phyloP scores from a whole-genome alignment of 2,888 invertebrate genomes.

The Dysmachus trigonus region DNA sequence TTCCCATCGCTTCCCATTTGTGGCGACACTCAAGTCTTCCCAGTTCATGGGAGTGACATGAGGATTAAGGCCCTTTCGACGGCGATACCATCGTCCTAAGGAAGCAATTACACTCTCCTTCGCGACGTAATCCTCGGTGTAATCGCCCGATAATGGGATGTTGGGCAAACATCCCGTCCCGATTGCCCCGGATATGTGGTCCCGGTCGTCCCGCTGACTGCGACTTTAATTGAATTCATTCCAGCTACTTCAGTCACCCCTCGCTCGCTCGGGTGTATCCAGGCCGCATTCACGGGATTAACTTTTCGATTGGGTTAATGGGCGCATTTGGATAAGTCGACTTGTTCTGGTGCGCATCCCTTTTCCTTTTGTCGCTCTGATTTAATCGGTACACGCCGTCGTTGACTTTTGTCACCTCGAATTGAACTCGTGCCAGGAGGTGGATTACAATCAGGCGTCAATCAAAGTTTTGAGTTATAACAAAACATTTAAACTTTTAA shows the following conservation, averaged over 20 bases:
- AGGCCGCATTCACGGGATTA: not conserved
- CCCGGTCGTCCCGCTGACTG: no score
- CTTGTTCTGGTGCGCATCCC: not conserved
- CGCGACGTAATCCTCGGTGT: slow-evolving; percentile 29
- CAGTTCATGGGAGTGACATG: slow-evolving; percentile 30
- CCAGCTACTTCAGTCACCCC: not conserved
- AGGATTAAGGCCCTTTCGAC: not conserved
- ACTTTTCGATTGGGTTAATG: not conserved
- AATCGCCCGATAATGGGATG: slow-evolving; percentile 36
- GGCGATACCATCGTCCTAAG: slow-evolving; percentile 3
- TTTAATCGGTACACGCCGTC: not conserved
- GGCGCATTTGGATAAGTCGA: not conserved
- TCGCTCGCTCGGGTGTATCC: not conserved
- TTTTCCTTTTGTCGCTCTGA: not conserved
- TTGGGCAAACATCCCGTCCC: slow-evolving; percentile 10
- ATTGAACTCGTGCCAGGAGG: not conserved
- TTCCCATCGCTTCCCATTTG: not conserved
- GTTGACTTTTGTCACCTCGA: slow-evolving; percentile 1
- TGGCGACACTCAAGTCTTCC: not conserved
- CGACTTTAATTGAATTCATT: slow-evolving; percentile 19
- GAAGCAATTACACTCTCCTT: slow-evolving; percentile 4
- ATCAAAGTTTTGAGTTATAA: not conserved
- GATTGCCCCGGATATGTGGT: not conserved
- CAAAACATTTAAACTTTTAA: not conserved
- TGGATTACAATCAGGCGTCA: not conserved